These are phyloP conservation scores for Mus musculus DNA, from an alignment of 2,113 vertebrate genomes.

Conservation along the genomic window DNA sequence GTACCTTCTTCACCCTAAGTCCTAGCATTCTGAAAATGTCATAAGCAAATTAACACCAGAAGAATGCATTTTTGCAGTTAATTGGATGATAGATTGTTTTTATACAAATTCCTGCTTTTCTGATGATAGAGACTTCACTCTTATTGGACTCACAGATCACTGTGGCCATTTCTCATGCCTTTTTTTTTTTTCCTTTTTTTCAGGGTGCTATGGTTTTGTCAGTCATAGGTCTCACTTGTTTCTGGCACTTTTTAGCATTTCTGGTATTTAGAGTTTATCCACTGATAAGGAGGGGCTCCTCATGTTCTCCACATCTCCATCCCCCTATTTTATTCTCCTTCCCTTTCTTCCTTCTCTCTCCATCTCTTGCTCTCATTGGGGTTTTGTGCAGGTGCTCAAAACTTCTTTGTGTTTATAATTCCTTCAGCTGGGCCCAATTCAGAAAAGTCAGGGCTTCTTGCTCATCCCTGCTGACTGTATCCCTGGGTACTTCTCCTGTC, in stretches of 20 bases:
- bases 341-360: background rate
- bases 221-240: background rate
- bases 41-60: background rate
- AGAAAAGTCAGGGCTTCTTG: background rate
- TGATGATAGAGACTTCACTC: background rate
- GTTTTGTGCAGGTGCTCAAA: background rate
- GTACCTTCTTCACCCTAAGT: background rate
- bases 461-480: background rate
- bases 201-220: background rate
- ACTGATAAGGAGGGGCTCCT: background rate
- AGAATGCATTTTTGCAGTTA: background rate
- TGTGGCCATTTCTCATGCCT: background rate
- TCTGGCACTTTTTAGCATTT: background rate
- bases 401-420: background rate
- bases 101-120: background rate
- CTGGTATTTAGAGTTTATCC: background rate
- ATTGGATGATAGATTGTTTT: background rate
- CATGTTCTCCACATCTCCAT: background rate
- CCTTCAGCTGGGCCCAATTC: background rate
- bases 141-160: background rate
- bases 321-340: background rate
- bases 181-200: background rate
- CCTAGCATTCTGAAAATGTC: constrained; percentile 6
- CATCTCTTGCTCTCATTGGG: background rate
- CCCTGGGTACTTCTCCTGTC: background rate